Evolutionary conservation across 2,888 invertebrate genomes (phyloP).

Genomic region (Perizoma flavofasciatum): DNA sequence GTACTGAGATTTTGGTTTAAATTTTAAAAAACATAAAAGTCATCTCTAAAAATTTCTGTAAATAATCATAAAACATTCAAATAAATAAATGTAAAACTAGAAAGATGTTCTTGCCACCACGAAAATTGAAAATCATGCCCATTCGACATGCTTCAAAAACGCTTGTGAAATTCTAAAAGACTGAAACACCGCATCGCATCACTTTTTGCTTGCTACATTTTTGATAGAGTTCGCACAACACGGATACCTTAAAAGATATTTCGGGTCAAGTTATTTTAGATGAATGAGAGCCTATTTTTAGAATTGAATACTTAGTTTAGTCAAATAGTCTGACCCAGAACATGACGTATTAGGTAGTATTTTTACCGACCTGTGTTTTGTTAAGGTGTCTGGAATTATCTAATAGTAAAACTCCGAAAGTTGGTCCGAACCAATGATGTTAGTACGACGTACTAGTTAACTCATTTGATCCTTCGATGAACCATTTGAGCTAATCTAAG

Average conservation of each 20-base stretch:
- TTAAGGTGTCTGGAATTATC: background rate
- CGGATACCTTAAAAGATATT: conserved; percentile 24
- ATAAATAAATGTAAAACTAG: conserved; percentile 1
- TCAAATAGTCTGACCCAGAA: conserved; percentile 11
- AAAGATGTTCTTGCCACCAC: conserved; percentile 60
- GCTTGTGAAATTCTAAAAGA: conserved; percentile 43
- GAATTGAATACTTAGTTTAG: conserved; percentile 2
- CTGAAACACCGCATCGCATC: conserved; percentile 63
- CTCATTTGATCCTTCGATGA: too few species aligned
- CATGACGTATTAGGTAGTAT: conserved; percentile 1
- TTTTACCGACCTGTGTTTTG: background rate
- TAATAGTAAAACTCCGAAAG: background rate
- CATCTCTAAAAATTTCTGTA: background rate
- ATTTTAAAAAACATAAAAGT: too few species aligned
- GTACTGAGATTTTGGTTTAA: background rate
- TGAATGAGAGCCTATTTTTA: conserved; percentile 17
- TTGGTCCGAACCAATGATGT: too few species aligned
- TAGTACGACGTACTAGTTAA: too few species aligned
- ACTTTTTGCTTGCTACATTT: conserved; percentile 62
- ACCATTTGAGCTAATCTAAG: background rate
- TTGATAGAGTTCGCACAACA: conserved; percentile 32
- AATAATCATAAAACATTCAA: background rate
- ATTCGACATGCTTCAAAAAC: conserved; percentile 51
- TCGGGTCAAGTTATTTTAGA: conserved; percentile 19
- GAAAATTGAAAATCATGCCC: conserved; percentile 46